These are phyloP conservation scores for Anseranas semipalmata DNA, from an alignment of 2,113 vertebrate genomes.

Conservation along the genomic window DNA sequence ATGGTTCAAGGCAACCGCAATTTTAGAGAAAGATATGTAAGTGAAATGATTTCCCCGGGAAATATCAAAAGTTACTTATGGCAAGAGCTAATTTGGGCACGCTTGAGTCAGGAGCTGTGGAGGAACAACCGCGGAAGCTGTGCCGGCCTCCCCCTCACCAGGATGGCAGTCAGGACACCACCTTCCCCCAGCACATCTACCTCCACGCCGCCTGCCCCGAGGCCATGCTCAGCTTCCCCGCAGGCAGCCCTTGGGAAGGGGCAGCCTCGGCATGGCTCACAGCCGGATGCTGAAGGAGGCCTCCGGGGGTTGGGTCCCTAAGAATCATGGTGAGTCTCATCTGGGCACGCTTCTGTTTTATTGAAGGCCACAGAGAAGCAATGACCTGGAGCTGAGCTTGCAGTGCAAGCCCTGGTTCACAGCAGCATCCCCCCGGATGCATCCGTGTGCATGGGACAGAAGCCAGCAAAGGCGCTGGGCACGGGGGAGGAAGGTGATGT, in stretches of 20 bases:
- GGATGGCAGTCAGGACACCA: background rate
- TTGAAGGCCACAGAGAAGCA: background rate
- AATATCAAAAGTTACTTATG: constrained; percentile 65
- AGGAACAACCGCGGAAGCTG: background rate
- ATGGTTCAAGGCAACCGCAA: constrained; percentile 33
- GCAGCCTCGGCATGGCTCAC: background rate
- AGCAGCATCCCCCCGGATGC: rapidly evolving
- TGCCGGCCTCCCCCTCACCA: background rate
- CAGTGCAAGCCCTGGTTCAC: rapidly evolving
- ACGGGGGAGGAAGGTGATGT: background rate
- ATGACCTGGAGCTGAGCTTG: background rate
- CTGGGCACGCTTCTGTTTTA: rapidly evolving
- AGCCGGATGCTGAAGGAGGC: background rate
- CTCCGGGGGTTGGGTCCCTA: background rate
- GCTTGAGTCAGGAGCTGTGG: constrained; percentile 44
- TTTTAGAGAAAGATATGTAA: constrained; percentile 50
- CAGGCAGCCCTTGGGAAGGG: background rate
- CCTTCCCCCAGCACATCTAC: background rate
- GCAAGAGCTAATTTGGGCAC: constrained; percentile 43
- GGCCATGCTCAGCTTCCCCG: rapidly evolving
- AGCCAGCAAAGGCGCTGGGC: background rate
- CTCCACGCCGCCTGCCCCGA: background rate
- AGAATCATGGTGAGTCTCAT: background rate
- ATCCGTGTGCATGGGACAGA: rapidly evolving
- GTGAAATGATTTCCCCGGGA: constrained; percentile 59